Base-by-base conservation (phyloP, 2,113 vertebrate genomes). In the Thunnus thynnus region DNA sequence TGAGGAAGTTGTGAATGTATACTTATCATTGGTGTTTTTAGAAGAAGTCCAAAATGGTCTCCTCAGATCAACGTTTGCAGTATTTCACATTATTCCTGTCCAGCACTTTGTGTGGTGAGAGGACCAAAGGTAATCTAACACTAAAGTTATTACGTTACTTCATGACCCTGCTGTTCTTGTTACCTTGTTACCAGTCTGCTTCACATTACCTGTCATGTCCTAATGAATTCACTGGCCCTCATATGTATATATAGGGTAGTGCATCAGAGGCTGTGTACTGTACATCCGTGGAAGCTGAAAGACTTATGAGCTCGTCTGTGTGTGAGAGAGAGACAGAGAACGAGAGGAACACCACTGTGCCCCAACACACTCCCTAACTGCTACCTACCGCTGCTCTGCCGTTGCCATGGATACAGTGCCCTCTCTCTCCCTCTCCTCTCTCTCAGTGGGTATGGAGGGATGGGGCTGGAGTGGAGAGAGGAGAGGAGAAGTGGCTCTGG, bases 391-490 rank as follows among this genome's bases (percentile, higher is more conserved):
- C 91, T 94, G 90, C 91, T 95, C 95, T 94, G 92, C 91, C 91
- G 95, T 96, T 95, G 92, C 94, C 93, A 96, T 95, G 94, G 94
- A 88, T 95, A 96, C 95, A 94, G 93, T 94, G 93, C 94, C 93
- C 94, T 91, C 90, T 87, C 91, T 84, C 89, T 57, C 84, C 70
- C 71, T 48, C 61, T 61, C 52, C 66, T 65, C 76, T 84, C 81
- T 84, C 65, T 84, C 16, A 5, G 68, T 91, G 91, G 91, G 93
- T 93, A 94, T 90, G 87, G 85, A 91, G 86, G 86, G 91, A 87
- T 93, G 91, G 87, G 93, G 93, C 91, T 90, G 89, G 86, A 93
- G 80, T 82, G 70, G 41, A 89, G 77, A 79, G 82, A 72, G 91
- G 62, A 79, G 84, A 73, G 90, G 72, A 80, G 92, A 92, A 94